phyloP scores from a whole-genome alignment of 2,113 vertebrate species.

The Saccopteryx leptura region DNA sequence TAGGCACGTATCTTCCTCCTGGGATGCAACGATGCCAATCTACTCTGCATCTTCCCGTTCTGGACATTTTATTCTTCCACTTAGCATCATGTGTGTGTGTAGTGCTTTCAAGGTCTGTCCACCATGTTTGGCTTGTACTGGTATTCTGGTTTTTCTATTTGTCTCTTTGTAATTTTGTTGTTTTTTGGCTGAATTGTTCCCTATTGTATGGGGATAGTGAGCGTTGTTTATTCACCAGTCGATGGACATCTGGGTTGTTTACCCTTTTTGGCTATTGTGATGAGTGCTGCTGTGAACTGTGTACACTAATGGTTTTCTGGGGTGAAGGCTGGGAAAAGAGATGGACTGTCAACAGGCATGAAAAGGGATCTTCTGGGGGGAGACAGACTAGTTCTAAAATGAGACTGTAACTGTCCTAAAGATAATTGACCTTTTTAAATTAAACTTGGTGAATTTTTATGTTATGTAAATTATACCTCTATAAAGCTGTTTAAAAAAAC shows the following conservation, averaged over 20 bases:
- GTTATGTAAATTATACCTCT: constrained; percentile 25
- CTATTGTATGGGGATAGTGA: not conserved
- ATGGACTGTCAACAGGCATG: not conserved
- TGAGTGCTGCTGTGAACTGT: not conserved
- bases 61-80: not conserved
- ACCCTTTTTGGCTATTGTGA: not conserved
- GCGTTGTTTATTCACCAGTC: not conserved
- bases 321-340: not conserved
- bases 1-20: constrained; percentile 74
- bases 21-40: constrained; percentile 70
- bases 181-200: not conserved
- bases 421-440: constrained; percentile 48
- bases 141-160: not conserved
- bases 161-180: not conserved
- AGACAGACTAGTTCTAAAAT: constrained; percentile 16
- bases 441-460: constrained; percentile 27
- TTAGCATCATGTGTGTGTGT: not conserved
- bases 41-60: not conserved
- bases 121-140: not conserved
- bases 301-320: not conserved
- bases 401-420: constrained; percentile 47
- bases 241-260: not conserved
- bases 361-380: not conserved
- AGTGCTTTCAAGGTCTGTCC: not conserved
- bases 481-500: constrained; percentile 21